phyloP scores from a whole-genome alignment of 2,113 vertebrate species.

The Gymnogyps californianus region DNA sequence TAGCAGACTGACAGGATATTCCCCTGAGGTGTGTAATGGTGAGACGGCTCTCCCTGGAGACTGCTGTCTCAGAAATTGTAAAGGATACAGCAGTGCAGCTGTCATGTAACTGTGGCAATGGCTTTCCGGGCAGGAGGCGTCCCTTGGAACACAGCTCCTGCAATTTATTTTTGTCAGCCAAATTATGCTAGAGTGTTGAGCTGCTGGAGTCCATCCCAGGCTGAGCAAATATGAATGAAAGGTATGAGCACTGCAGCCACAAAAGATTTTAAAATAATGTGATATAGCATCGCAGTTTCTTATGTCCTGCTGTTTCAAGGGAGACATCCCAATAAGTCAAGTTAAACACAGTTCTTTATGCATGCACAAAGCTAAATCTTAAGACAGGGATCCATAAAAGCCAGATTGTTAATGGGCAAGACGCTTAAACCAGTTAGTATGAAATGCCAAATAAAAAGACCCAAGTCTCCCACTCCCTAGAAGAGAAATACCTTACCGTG shows the following conservation, averaged over 20 bases:
- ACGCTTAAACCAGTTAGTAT: background rate
- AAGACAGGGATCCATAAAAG: background rate
- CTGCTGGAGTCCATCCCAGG: background rate
- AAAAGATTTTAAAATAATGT: background rate
- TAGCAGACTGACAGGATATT: background rate
- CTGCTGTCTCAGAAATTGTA: background rate
- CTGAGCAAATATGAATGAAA: slow-evolving; percentile 34
- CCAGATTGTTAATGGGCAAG: background rate
- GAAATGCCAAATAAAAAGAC: background rate
- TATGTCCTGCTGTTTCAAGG: background rate
- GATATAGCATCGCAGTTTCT: background rate
- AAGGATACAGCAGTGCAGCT: background rate
- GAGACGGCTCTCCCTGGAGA: background rate
- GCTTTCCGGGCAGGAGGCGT: background rate
- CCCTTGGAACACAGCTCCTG: background rate
- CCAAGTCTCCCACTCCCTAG: background rate
- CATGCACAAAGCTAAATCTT: background rate
- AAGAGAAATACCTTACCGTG: background rate
- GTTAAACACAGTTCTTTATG: background rate
- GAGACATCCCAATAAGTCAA: background rate
- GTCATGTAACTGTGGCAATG: background rate
- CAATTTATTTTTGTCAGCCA: slow-evolving; percentile 37
- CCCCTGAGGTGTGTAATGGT: background rate
- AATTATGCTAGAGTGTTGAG: background rate
- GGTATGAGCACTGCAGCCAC: background rate